Evolutionary conservation across 2,888 invertebrate species (phyloP), one percentile per base, ranked within the genome.

Genomic region (Caenorhabditis uteleia): DNA sequence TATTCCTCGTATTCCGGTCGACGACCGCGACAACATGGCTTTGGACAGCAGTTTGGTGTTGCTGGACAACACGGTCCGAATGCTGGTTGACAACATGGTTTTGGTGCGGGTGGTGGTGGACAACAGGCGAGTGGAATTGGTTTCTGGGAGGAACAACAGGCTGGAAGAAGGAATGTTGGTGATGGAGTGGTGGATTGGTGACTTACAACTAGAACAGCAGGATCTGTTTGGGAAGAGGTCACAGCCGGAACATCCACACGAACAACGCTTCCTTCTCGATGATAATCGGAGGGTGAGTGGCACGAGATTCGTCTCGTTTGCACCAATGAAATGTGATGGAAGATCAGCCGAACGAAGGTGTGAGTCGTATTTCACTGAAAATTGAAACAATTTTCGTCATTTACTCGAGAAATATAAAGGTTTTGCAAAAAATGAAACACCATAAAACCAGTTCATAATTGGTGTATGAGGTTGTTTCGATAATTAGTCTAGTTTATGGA

Each of bases 11-110:
- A 77, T 55, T 74, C 72, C 3, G 77, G 77, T 12, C 77, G 74
- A 20, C 68, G 69, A 16, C 77, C 77, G 39, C 70, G 61, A 50
- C 78, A 78, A 44, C 78, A 78, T 5, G 70, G 70, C 23, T 67
- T 69, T 2, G 74, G 73, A 55, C 78, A 78, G 26, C 78, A 78
- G 44, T 77, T 72, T 6, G 75, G 77, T 2, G 77, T 74, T 12
- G 75, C 73, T 27, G 78, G 78, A 39, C 78, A 78, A 48, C 78
- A 78, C 3, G 78, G 78, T 3, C 78, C 78, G 59, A 68, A 78
- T 6, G 74, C 71, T 2, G 77, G 73, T 43, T 73, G 73, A 38
- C 78, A 78, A 40, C 78, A 78, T 8, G 77, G 78, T 44, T 78
- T 78, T 31, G 78, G 78, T 20, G 78, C 74, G 0, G 78, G 78